Evolutionary conservation across 2,888 invertebrate species (phyloP), one percentile per base, ranked within the genome.

Genomic region (Macrophya annulata): DNA sequence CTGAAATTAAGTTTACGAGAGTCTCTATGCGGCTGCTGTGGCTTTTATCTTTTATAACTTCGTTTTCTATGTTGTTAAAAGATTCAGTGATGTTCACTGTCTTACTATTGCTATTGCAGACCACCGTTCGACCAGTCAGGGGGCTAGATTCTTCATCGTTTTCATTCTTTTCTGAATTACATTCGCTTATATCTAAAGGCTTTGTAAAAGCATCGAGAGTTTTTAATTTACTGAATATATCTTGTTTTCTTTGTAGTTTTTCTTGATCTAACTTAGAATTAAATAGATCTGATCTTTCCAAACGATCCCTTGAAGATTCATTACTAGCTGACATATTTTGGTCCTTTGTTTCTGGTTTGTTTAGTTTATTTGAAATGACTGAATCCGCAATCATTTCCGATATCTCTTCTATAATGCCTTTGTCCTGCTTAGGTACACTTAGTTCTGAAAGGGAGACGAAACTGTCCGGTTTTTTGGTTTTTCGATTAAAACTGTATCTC

Each of bases 71-170:
- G 6, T 62, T 25, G 51, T 6, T 21, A 0, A 10, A 68, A 68
- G 37, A 43, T 71, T 84, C 71, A 43, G 10, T 31, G 17, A 43
- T 43, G n/a, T 59, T 62, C 43, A 1, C 8, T 3, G 21, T 40
- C 9, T 48, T 45, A 48, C 12, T 71, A n/a, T 55, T 43, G 31
- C 25, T 40, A 72, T 31, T 85, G 4, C 85, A 71, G 2, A 88
- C 77, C 4, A 87, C 87, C 10, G 88, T 88, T 62, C 88, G 85
- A 45, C 87, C 87, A 21, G 88, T 88, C 65, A 88, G 15, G 0
- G 88, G 88, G 55, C 86, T 88, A 10, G 85, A 85, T 3, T 79
- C 85, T 2, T 81, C 86, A 37, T 87, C 87, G 3, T 25, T 74
- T 45, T 71, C 76, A 77, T 25, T n/a, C 43, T 68, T 83, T 37